Conservation (phyloP, 2,888 invertebrate genomes). For the Cephus sareptanus region DNA sequence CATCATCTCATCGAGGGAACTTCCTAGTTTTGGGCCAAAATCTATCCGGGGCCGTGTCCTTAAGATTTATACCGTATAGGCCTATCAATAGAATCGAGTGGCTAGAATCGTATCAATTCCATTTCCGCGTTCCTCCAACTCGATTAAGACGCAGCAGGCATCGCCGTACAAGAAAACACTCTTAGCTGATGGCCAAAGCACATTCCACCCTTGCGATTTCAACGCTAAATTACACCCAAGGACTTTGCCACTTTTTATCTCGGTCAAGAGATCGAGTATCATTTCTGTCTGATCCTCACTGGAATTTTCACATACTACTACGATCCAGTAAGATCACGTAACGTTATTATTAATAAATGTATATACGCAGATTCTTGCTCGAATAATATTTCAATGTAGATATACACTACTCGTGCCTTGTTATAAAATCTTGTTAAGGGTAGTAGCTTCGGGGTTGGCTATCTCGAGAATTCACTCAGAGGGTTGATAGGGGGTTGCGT, state of each 20-base stretch:
- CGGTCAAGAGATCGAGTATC: background rate
- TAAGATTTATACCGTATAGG: background rate
- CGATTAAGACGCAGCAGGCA: conserved; percentile 23
- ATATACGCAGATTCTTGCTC: background rate
- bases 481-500: conserved; percentile 24
- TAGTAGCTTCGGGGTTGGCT: background rate
- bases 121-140: conserved; percentile 4
- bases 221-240: background rate
- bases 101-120: conserved; percentile 1
- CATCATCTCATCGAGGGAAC: background rate
- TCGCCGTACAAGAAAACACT: conserved; percentile 20
- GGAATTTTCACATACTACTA: background rate
- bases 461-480: background rate
- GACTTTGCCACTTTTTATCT: background rate
- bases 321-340: background rate
- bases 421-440: background rate
- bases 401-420: background rate
- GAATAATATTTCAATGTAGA: background rate
- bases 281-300: background rate
- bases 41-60: background rate
- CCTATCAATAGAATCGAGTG: background rate
- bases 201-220: background rate
- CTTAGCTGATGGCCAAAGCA: conserved; percentile 12
- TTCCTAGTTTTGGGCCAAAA: background rate
- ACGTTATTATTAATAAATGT: background rate